phyloP scores from a whole-genome alignment of 2,797 vertebrate species.

The Rallus crepitans region DNA sequence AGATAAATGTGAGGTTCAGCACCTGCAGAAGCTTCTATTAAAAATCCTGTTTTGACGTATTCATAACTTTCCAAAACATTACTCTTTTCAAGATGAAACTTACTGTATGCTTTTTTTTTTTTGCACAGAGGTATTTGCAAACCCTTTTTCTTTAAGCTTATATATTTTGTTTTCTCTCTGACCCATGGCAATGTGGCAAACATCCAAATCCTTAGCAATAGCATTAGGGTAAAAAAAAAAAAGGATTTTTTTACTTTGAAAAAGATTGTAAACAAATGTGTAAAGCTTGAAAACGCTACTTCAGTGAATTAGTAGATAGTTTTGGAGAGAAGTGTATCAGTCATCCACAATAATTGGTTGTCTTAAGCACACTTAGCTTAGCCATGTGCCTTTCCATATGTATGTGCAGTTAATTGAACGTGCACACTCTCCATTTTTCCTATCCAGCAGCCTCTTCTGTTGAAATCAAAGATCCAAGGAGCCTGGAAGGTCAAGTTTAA shows the following conservation, averaged over 20 bases:
- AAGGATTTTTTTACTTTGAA: not conserved
- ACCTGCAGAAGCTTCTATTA: conserved; percentile 1
- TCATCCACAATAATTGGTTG: not conserved
- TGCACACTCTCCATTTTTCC: not conserved
- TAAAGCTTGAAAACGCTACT: not conserved
- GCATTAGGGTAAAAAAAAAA: not conserved
- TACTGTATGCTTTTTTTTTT: not conserved
- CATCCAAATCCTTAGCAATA: not conserved
- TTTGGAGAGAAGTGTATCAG: not conserved
- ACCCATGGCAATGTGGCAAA: not conserved
- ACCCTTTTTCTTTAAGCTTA: not conserved
- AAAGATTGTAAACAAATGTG: not conserved
- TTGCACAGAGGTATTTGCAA: not conserved
- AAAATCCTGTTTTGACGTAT: conserved; percentile 3
- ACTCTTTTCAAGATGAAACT: conserved; percentile 15
- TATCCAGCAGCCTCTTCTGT: not conserved
- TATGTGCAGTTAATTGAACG: not conserved
- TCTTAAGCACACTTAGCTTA: not conserved
- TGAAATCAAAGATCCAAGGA: not conserved
- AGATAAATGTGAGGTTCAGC: conserved; percentile 27
- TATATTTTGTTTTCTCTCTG: not conserved
- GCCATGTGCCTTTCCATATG: not conserved
- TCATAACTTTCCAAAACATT: conserved; percentile 12
- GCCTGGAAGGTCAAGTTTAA: not conserved
- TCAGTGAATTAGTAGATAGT: not conserved